Percentiles rank a stretch among this genome's conserved stretches.
Evolutionary conservation across 2,113 vertebrate species (phyloP).

Genomic region (Talpa occidentalis): DNA sequence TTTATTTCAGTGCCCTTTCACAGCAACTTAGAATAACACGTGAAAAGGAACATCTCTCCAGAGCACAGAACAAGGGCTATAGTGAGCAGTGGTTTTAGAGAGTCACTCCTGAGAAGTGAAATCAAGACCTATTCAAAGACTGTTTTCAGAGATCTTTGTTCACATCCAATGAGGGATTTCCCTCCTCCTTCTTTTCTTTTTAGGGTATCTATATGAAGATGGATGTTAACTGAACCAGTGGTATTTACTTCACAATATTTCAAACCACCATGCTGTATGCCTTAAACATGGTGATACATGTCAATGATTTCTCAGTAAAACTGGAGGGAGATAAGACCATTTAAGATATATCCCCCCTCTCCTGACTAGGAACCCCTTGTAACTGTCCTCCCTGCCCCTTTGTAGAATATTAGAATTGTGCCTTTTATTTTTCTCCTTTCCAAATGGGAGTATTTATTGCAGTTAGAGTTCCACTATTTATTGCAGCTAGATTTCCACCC

Average conservation of each 20-base stretch:
- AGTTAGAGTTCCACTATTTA: slow-evolving; percentile 10
- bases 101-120: background rate
- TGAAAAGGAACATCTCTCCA: background rate
- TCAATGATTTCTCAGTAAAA: too few relatives aligned
- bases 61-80: background rate
- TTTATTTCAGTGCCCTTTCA: background rate
- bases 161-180: too few relatives aligned
- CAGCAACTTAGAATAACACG: background rate
- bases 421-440: background rate
- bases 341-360: background rate
- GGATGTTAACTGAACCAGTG: too few relatives aligned
- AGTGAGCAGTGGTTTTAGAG: background rate
- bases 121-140: too few relatives aligned
- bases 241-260: too few relatives aligned
- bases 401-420: background rate
- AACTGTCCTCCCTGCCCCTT: background rate
- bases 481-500: background rate
- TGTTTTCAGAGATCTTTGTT: too few relatives aligned
- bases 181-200: too few relatives aligned
- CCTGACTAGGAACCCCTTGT: background rate
- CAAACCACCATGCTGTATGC: too few relatives aligned
- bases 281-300: too few relatives aligned
- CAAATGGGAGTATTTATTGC: background rate
- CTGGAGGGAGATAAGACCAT: background rate
- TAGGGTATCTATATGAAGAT: too few relatives aligned